Percentiles rank a stretch among this genome's conserved stretches.
Evolutionary conservation across 2,113 vertebrate genomes (phyloP).

Genomic region (Bubo blakistoni): DNA sequence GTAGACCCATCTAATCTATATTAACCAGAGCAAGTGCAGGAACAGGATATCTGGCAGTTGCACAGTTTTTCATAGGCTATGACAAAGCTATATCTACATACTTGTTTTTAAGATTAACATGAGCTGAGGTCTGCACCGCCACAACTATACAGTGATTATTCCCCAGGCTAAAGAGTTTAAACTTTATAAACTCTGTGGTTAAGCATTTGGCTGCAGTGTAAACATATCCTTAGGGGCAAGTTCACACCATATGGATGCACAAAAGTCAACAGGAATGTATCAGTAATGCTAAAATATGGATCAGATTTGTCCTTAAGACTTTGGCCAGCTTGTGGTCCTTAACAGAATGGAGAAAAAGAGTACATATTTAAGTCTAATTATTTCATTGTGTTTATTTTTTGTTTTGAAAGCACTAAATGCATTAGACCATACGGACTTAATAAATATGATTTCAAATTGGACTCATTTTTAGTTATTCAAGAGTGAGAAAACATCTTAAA

Average conservation of each 20-base stretch:
- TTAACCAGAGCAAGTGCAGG: neutral
- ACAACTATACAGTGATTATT: neutral
- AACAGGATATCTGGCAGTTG: neutral
- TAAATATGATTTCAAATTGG: neutral
- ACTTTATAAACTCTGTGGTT: neutral
- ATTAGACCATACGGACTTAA: neutral
- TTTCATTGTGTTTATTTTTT: neutral
- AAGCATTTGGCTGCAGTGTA: neutral
- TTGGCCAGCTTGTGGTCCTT: neutral
- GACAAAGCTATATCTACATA: neutral
- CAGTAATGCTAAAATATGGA: neutral
- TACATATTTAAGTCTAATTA: neutral
- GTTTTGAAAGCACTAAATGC: neutral
- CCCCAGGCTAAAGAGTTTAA: neutral
- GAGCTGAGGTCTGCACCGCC: neutral
- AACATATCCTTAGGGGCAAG: neutral
- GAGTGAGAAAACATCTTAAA: neutral
- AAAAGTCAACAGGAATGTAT: neutral
- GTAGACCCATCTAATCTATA: neutral
- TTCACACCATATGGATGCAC: neutral
- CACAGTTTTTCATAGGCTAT: neutral
- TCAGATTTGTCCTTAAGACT: neutral
- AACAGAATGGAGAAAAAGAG: neutral
- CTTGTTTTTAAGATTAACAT: neutral
- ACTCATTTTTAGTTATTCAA: neutral